Percentiles rank a stretch among this genome's conserved stretches.
Conservation (phyloP, 2,888 invertebrate species). For the Drosophila paracracens region DNA sequence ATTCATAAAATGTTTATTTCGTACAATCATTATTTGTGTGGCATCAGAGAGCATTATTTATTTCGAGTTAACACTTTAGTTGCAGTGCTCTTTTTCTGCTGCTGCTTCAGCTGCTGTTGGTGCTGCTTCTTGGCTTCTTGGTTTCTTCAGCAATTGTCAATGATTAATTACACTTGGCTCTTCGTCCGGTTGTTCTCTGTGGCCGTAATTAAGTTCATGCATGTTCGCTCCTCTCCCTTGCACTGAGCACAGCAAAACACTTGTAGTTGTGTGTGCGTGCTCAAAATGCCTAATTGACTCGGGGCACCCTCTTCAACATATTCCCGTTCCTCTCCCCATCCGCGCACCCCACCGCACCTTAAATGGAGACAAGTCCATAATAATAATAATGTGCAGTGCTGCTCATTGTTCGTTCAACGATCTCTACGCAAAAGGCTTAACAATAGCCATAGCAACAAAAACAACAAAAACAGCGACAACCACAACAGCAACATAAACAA, state of each 20-base stretch:
- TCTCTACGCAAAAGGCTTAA: constrained; percentile 72
- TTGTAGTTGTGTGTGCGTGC: constrained; percentile 79
- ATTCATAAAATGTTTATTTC: neutral
- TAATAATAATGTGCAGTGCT: constrained; percentile 41
- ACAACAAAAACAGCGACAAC: constrained; percentile 24
- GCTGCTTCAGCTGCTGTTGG: neutral
- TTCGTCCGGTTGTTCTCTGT: constrained; percentile 42
- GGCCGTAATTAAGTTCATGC: constrained; percentile 67
- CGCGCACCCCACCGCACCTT: neutral
- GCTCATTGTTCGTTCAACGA: constrained; percentile 48
- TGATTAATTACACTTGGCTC: constrained; percentile 65
- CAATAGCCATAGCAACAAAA: constrained; percentile 61
- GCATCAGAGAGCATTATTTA: neutral
- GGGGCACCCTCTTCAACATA: constrained; percentile 28
- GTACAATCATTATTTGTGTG: neutral
- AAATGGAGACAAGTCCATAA: constrained; percentile 42
- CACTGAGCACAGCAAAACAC: constrained; percentile 48
- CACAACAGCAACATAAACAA: constrained; percentile 27
- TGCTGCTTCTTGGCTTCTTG: constrained; percentile 17
- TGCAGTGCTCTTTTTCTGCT: constrained; percentile 30
- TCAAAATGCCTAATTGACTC: constrained; percentile 77
- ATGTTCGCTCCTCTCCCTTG: constrained; percentile 32
- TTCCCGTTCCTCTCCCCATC: neutral
- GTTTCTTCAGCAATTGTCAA: constrained; percentile 33
- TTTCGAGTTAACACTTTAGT: constrained; percentile 20